Evolutionary conservation across 2,888 invertebrate genomes (phyloP), one percentile per base, ranked within the genome.

Genomic region (Helicoverpa assulta): DNA sequence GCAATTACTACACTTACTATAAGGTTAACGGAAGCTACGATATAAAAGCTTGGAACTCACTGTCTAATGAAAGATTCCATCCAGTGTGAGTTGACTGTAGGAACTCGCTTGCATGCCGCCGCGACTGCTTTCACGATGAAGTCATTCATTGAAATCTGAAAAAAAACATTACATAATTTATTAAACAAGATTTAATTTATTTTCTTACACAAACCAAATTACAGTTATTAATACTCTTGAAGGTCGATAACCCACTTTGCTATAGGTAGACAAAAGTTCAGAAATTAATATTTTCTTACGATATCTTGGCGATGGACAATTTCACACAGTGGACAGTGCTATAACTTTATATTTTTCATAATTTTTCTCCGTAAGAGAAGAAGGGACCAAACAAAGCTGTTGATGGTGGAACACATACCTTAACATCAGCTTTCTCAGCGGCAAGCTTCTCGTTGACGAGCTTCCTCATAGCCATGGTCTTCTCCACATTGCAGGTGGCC

Each of bases 71-170:
- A 97, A 7, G 97, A 96, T 66, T 98, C 99, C 97, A 99, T 97
- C 99, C 99, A 99, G 70, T 98, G 97, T 2, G 99, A 98, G 94
- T 99, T 99, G 10, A 98, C 98, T 86, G 99, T 98, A 0, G 99
- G 99, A 65, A 99, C 98, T 90, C 98, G 97, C 88, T 97, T 97
- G 89, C 98, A 98, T 6, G 99, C 98, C 78, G 98, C 96, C 5
- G 99, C 99, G 21, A 98, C 97, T 0, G 99, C 99, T 94, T 99
- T 99, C 63, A 99, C 97, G 63, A 99, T 97, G 87, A 99, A 99
- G 94, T 99, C 99, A 89, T 99, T 99, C 5, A 99, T 97, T 51
- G 99, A 99, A 19, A 99, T 77, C 95, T 95, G 87, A 16, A 63
- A 76, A 56, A 63, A 33, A 43, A 12, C 8, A 37, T 12, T 37